phyloP scores from a whole-genome alignment of 2,888 invertebrate genomes.

The Zaprionus obscuricornis region DNA sequence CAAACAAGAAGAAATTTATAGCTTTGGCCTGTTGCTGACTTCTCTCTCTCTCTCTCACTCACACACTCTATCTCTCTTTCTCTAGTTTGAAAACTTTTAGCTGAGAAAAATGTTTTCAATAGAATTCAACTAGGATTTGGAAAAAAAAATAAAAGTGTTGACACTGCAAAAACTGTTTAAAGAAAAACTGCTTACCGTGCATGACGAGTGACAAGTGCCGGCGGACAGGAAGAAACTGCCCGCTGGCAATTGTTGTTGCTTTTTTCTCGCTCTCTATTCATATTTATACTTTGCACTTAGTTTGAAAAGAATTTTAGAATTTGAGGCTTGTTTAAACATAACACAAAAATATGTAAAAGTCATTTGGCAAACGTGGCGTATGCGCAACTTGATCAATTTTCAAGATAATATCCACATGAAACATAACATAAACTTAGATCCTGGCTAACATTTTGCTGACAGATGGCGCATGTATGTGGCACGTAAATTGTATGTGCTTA shows the following conservation, averaged over 20 bases:
- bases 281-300: no score
- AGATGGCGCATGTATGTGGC: slow-evolving; percentile 2
- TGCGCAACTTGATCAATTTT: slow-evolving; percentile 44
- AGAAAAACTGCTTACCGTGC: slow-evolving; percentile 42
- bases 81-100: slow-evolving; percentile 19
- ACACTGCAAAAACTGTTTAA: slow-evolving; percentile 25
- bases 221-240: slow-evolving; percentile 4
- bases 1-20: not conserved
- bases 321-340: no score
- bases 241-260: not conserved
- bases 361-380: slow-evolving; percentile 27
- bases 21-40: slow-evolving; percentile 30
- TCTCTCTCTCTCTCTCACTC: no score
- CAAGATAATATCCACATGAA: not conserved
- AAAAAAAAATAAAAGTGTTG: slow-evolving; percentile 53
- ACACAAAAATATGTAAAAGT: no score
- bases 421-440: slow-evolving; percentile 2
- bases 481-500: no score
- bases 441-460: not conserved
- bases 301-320: no score
- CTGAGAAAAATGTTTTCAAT: slow-evolving; percentile 36
- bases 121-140: no score
- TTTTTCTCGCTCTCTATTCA: no score
- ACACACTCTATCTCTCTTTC: no score
- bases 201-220: slow-evolving; percentile 23